Percentiles rank a stretch among this genome's conserved stretches.
These are phyloP conservation scores for Salvelinus alpinus DNA, from an alignment of 2,113 vertebrate genomes.

Conservation along the genomic window DNA sequence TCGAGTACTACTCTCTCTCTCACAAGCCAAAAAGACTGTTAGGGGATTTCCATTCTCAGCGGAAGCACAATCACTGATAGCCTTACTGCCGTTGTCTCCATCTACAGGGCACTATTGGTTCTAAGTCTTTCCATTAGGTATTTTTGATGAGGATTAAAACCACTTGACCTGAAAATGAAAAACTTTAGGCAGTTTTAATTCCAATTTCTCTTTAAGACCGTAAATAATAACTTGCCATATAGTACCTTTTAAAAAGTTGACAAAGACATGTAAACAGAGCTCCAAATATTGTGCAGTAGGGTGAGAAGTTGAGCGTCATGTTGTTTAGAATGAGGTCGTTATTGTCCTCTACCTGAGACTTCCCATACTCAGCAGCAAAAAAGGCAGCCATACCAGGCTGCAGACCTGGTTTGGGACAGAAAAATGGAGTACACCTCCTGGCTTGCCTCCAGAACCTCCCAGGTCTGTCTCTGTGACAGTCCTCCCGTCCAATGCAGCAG, in stretches of 20 bases:
- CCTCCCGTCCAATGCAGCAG: constrained; percentile 56
- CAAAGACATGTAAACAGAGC: not conserved
- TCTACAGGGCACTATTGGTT: not conserved
- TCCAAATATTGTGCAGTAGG: not conserved
- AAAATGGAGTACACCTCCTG: not conserved
- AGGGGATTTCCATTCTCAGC: not conserved
- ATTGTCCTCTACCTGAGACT: no score
- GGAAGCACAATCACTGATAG: not conserved
- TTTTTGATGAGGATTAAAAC: not conserved
- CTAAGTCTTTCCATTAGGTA: not conserved
- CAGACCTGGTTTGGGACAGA: not conserved
- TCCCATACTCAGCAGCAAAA: not conserved
- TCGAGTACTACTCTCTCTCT: no score
- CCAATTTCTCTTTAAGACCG: not conserved
- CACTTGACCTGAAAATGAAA: not conserved
- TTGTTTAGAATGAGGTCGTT: no score
- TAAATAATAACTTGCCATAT: not conserved
- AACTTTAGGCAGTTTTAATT: not conserved
- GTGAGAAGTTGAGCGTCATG: not conserved
- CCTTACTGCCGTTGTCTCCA: not conserved
- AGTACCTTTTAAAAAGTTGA: not conserved
- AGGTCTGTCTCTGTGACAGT: constrained; percentile 11
- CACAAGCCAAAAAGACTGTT: not conserved
- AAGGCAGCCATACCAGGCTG: not conserved
- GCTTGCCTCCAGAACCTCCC: constrained; percentile 38